Evolutionary conservation across 2,888 invertebrate species (phyloP), one percentile per base, ranked within the genome.

Genomic region (Amphiduros pacificus): DNA sequence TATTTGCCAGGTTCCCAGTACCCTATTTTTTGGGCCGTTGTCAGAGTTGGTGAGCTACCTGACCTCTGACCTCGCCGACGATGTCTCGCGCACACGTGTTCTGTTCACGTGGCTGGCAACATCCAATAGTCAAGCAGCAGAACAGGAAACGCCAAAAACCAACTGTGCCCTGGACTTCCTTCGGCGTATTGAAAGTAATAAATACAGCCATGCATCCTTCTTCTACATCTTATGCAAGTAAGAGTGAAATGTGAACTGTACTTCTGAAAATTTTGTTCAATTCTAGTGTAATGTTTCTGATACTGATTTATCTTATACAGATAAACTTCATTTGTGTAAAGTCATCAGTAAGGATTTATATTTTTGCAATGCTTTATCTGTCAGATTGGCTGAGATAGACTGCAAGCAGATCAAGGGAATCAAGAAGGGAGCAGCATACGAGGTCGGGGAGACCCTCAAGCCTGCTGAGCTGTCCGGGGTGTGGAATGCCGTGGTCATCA

Each of bases 351-450:
- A n/a, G n/a, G n/a, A n/a, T n/a, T n/a, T n/a, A n/a, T n/a, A n/a
- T n/a, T n/a, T n/a, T n/a, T n/a, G n/a, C n/a, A n/a, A n/a, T n/a
- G n/a, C n/a, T n/a, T n/a, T n/a, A n/a, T n/a, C n/a, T 62, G 68
- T 17, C 70, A 80, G 80, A 64, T 71, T 76, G 70, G 78, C 77
- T 0, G 73, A 74, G 4, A 65, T 80, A 17, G 75, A 75, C 0
- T 79, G 78, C 60, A 71, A 74, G 27, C 74, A 79, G 24, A 69
- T 80, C 22, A 75, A 75, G 52, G 80, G 80, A 9, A 73, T 78
- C 71, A 79, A 77, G 71, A 80, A 80, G 65, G 79, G 78, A 62
- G 77, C 79, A 29, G 78, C 78, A 28, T 80, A 79, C 63, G 74
- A 77, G 62, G 72, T 78, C 14, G 80, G 79, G 17, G 70, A 67